These are phyloP conservation scores for Drosophila macrospina DNA, from an alignment of 2,888 invertebrate species.

Conservation along the genomic window DNA sequence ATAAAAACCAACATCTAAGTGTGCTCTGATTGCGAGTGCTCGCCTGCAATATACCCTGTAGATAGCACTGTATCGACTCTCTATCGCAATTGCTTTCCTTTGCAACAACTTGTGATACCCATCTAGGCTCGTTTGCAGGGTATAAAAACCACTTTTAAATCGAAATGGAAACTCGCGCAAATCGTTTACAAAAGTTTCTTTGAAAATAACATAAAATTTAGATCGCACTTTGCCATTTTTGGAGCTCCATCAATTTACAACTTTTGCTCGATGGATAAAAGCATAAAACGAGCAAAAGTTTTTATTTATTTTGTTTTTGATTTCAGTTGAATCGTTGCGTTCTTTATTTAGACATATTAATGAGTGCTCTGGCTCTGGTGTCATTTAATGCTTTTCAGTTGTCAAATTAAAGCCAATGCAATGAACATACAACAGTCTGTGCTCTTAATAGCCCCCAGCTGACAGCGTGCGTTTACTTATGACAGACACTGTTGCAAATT, in stretches of 20 bases:
- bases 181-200: slow-evolving; percentile 49
- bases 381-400: slow-evolving; percentile 77
- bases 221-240: slow-evolving; percentile 72
- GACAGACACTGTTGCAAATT: slow-evolving; percentile 60
- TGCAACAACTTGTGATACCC: background rate
- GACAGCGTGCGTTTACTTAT: slow-evolving; percentile 37
- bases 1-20: slow-evolving; percentile 25
- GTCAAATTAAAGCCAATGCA: slow-evolving; percentile 72
- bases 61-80: too few relatives aligned
- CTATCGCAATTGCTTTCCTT: background rate
- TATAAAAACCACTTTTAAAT: slow-evolving; percentile 39
- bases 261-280: slow-evolving; percentile 60
- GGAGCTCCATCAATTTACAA: slow-evolving; percentile 75
- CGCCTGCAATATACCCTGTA: slow-evolving; percentile 1
- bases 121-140: background rate
- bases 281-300: slow-evolving; percentile 38
- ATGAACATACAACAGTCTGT: slow-evolving; percentile 32
- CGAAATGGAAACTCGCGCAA: slow-evolving; percentile 60
- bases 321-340: slow-evolving; percentile 33
- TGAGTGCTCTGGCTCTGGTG: slow-evolving; percentile 63
- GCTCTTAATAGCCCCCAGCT: slow-evolving; percentile 56
- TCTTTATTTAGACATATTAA: slow-evolving; percentile 79
- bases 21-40: background rate
- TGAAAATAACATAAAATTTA: slow-evolving; percentile 59
- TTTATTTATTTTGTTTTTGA: slow-evolving; percentile 25